Conservation (phyloP, 2,113 vertebrate species). For the Erythrolamprus reginae region DNA sequence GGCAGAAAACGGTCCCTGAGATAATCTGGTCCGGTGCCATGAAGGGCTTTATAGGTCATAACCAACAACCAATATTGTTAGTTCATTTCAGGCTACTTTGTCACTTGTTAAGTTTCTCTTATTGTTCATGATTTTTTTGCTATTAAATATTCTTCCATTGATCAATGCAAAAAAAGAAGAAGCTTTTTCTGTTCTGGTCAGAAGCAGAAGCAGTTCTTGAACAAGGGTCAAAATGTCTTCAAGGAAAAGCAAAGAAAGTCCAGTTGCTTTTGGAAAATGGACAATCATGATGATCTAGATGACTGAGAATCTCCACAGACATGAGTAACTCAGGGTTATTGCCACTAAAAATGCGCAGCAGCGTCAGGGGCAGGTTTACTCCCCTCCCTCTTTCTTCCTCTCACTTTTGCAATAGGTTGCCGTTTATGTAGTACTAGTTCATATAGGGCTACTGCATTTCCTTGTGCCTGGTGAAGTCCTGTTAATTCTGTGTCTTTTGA, state of each 20-base stretch:
- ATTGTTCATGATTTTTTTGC: too few species aligned
- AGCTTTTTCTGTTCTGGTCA: neutral
- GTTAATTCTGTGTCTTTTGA: constrained; percentile 2
- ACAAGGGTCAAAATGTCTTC: neutral
- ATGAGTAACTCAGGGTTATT: neutral
- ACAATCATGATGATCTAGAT: neutral
- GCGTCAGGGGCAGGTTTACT: neutral
- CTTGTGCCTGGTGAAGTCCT: neutral
- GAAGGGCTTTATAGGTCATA: too few species aligned
- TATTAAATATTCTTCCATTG: too few species aligned
- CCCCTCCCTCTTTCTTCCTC: neutral
- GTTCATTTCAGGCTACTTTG: too few species aligned
- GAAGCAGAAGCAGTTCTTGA: neutral
- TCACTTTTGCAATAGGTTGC: neutral
- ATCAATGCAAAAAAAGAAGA: neutral
- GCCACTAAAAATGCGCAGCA: neutral
- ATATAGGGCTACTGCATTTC: neutral
- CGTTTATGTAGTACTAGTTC: neutral
- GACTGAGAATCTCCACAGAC: neutral
- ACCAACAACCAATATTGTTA: too few species aligned
- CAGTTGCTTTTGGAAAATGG: neutral
- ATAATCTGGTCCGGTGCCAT: too few species aligned
- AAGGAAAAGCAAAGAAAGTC: neutral
- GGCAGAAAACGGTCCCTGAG: too few species aligned
- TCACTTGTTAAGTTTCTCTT: too few species aligned